These are phyloP conservation scores for Valencia hispanica DNA, from an alignment of 2,797 vertebrate genomes.

Conservation along the genomic window DNA sequence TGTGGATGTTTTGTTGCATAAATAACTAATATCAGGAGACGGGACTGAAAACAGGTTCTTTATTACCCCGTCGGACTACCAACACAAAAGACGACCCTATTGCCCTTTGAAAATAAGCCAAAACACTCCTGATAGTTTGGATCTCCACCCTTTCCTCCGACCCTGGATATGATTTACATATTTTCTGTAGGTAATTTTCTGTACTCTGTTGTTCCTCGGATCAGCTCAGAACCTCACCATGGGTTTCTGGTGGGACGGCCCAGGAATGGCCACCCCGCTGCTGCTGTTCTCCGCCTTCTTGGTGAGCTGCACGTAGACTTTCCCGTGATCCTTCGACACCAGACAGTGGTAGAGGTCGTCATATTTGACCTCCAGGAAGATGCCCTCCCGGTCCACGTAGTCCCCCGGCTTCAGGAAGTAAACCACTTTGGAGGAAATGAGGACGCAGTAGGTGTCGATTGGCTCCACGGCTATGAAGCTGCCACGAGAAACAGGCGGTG, in stretches of 20 bases:
- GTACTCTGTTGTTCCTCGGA: too few species aligned
- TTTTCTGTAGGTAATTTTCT: too few species aligned
- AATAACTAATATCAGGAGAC: too few species aligned
- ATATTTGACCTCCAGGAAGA: conserved; percentile 97
- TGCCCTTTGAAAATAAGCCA: too few species aligned
- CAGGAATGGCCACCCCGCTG: conserved; percentile 93
- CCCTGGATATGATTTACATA: too few species aligned
- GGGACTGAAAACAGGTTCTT: too few species aligned
- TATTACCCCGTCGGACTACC: too few species aligned
- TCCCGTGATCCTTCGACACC: conserved; percentile 95
- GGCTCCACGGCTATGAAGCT: conserved; percentile 97
- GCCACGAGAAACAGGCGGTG: background rate
- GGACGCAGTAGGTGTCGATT: conserved; percentile 92
- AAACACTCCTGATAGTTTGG: too few species aligned
- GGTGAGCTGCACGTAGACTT: conserved; percentile 95
- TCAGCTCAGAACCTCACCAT: conserved; percentile 85
- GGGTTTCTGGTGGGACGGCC: conserved; percentile 95
- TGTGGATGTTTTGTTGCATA: too few species aligned
- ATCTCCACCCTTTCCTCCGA: too few species aligned
- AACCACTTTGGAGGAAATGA: conserved; percentile 96
- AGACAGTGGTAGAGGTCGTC: conserved; percentile 98
- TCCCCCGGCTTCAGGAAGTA: conserved; percentile 93
- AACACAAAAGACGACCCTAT: too few species aligned
- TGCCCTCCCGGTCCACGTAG: conserved; percentile 89
- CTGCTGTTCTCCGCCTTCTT: conserved; percentile 92